These are phyloP conservation scores for Pithecia hirsuta DNA, from an alignment of 2,797 vertebrate species.

Conservation along the genomic window DNA sequence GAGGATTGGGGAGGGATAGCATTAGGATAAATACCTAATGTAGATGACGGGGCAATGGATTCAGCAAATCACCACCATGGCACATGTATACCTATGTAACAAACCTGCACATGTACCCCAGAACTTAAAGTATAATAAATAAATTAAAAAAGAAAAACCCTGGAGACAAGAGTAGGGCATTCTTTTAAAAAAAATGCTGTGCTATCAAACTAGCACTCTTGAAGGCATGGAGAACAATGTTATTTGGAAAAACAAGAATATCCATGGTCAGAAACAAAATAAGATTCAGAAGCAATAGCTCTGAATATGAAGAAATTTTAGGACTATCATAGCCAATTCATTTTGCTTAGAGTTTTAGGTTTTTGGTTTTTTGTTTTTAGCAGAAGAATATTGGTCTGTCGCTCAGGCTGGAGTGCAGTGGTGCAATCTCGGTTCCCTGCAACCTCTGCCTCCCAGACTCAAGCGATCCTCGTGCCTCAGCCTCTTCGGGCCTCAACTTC, in stretches of 20 bases:
- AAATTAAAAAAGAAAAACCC: not conserved
- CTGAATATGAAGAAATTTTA: slow-evolving; percentile 1
- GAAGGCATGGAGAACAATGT: not conserved
- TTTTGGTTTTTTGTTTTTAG: not conserved
- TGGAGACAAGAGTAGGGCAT: not conserved
- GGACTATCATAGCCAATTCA: not conserved
- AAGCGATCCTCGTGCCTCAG: not conserved
- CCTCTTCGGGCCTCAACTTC: not conserved
- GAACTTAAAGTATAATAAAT: too few relatives aligned
- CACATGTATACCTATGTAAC: too few relatives aligned
- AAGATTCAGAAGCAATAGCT: not conserved
- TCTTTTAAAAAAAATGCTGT: not conserved
- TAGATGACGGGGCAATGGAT: too few relatives aligned
- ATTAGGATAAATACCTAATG: too few relatives aligned
- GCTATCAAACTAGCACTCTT: not conserved
- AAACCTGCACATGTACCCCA: too few relatives aligned
- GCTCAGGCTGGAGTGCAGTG: too few relatives aligned
- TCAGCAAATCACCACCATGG: too few relatives aligned
- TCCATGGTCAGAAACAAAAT: not conserved
- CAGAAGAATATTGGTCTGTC: not conserved
- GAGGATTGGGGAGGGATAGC: too few relatives aligned
- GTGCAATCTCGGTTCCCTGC: too few relatives aligned
- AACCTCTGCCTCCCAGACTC: not conserved
- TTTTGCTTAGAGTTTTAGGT: not conserved
- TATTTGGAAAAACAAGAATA: not conserved